Evolutionary conservation across 2,797 vertebrate species (phyloP), one percentile per base, ranked within the genome.

Genomic region (Carduelis carduelis): DNA sequence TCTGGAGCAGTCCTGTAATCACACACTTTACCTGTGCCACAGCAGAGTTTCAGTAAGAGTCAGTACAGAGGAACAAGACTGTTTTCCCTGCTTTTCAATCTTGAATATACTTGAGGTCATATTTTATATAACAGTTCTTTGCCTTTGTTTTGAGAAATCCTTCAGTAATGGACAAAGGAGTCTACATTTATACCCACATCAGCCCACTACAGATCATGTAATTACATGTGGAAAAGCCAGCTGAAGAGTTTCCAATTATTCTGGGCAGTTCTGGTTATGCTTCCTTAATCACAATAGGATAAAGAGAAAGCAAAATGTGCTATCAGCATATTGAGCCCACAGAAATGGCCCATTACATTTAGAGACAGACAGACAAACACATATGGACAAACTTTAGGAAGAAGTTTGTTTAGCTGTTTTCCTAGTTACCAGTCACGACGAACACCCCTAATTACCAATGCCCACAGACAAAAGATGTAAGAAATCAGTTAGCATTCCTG

Each of bases 201-300:
- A 80, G 1, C 70, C 46, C 68, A 47, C 41, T 41, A 76, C 52
- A 77, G 65, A 88, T 34, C 44, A n/a, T 13, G 44, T 61, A 79
- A 80, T 95, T 87, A 53, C 49, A 87, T 74, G 63, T 63, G 64
- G 84, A 83, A 39, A 91, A 83, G 37, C 63, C 83, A 78, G 17
- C 44, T 91, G 91, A 63, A 89, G 87, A 74, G 55, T 74, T 80
- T 92, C 83, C 88, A 96, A 16, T 95, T 97, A 95, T 77, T 78
- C 68, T 90, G 86, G 61, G 39, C 57, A 78, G 34, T n/a, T 3
- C 4, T n/a, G 41, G 68, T 85, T 71, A 89, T 0, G 4, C 80
- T 94, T 91, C 66, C 70, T 19, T 83, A 61, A 87, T 63, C 84
- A 83, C 59, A 76, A 72, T 2, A 89, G 64, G 55, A 49, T 70